These are phyloP conservation scores for Chrysotoxum bicinctum DNA, from an alignment of 2,888 invertebrate species.

Conservation along the genomic window DNA sequence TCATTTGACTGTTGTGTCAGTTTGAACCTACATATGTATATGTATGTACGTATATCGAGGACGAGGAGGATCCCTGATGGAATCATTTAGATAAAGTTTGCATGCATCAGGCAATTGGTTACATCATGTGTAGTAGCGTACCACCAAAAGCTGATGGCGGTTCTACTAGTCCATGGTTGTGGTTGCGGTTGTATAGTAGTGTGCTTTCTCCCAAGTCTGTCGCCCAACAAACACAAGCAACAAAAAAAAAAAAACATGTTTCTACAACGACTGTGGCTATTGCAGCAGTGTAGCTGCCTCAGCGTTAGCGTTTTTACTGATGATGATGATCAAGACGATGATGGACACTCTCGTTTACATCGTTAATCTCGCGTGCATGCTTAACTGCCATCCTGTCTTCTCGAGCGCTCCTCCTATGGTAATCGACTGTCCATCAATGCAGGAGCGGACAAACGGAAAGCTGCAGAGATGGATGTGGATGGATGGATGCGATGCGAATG, in stretches of 20 bases:
- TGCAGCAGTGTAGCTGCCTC: constrained; percentile 11
- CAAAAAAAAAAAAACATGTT: constrained; percentile 44
- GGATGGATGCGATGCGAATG: neutral
- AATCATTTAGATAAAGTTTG: constrained; percentile 62
- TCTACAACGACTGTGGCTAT: constrained; percentile 5
- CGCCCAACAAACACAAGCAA: constrained; percentile 16
- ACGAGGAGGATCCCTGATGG: constrained; percentile 30
- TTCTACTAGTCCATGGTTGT: constrained; percentile 13
- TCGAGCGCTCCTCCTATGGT: constrained; percentile 66
- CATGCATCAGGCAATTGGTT: constrained; percentile 48
- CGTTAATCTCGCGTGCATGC: constrained; percentile 72
- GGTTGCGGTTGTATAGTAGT: constrained; percentile 53
- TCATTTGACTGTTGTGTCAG: constrained; percentile 65
- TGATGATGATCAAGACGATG: constrained; percentile 71
- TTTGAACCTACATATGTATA: neutral
- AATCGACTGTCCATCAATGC: constrained; percentile 71
- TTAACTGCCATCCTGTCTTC: constrained; percentile 70
- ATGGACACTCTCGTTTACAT: constrained; percentile 73
- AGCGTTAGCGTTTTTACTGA: constrained; percentile 30
- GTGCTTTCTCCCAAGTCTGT: constrained; percentile 18
- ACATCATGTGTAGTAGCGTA: constrained; percentile 7
- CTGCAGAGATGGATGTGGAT: constrained; percentile 39
- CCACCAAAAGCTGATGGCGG: constrained; percentile 9
- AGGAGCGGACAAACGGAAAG: constrained; percentile 41
- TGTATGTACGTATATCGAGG: neutral